Percentiles rank a stretch among this genome's conserved stretches.
phyloP scores from a whole-genome alignment of 2,113 vertebrate genomes.

The Amblyopsis rosae region DNA sequence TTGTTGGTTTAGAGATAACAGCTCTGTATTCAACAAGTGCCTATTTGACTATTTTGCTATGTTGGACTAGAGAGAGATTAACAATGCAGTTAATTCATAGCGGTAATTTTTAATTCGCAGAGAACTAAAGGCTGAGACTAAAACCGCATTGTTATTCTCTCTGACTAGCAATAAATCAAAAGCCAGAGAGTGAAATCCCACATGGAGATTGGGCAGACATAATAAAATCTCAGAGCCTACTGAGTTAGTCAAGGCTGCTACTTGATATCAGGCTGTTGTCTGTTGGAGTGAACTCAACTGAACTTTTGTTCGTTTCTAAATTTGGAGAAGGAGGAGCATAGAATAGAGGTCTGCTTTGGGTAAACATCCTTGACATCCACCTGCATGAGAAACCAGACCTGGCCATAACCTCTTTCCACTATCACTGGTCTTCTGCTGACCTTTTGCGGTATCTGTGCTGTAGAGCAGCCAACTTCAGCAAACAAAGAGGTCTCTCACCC shows the following conservation, averaged over 20 bases:
- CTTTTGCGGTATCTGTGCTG: constrained; percentile 5
- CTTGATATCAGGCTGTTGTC: constrained; percentile 45
- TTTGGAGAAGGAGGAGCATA: constrained; percentile 21
- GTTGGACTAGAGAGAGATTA: no score
- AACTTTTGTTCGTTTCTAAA: constrained; percentile 68
- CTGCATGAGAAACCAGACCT: constrained; percentile 68
- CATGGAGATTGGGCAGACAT: constrained; percentile 46
- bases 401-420: constrained; percentile 20
- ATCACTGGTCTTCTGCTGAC: constrained; percentile 42
- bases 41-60: no score
- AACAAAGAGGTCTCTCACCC: not conserved
- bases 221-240: constrained; percentile 45
- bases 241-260: constrained; percentile 50
- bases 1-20: no score
- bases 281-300: constrained; percentile 49
- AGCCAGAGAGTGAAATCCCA: constrained; percentile 43
- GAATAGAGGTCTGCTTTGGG: constrained; percentile 44
- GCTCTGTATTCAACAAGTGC: no score
- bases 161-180: no score
- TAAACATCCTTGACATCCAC: constrained; percentile 69
- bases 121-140: no score
- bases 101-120: no score
- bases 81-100: no score
- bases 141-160: no score
- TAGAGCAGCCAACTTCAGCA: constrained; percentile 40